Evolutionary conservation across 2,113 vertebrate species (phyloP), one percentile per base, ranked within the genome.

Genomic region (Vidua macroura): DNA sequence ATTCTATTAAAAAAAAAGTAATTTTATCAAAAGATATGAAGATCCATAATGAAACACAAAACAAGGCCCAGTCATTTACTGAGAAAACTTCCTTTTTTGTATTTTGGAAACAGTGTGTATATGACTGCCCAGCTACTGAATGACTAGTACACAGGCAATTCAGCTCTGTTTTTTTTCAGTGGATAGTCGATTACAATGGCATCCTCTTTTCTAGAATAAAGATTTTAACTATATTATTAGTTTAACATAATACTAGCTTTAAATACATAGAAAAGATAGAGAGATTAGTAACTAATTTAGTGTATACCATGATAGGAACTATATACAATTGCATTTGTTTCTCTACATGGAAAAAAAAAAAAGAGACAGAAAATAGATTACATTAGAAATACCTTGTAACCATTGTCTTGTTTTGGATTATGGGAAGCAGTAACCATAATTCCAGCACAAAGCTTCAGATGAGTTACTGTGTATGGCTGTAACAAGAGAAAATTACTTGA

Each of bases 401-500:
- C 99, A 31, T 99, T 99, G 96, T 99, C 99, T 90, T 99, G 98
- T 97, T 99, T 99, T 24, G 99, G 99, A 88, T 99, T 99, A 96
- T 99, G 99, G 6, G 99, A 99, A 37, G 99, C 99, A 0, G 99
- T 99, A 53, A 99, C 96, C 99, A 99, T 99, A 96, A 99, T 98
- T 48, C 99, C 99, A 93, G 99, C 99, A 96, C 98, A 99, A 31
- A 99, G 98, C 53, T 98, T 98, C 95, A 99, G 95, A 51, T 98
- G 98, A 17, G 97, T 98, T n/a, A 99, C 98, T 3, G 99, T 96
- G 73, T 99, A 99, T 3, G 99, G 99, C 99, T 99, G 92, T 59
- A 90, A 97, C 24, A 83, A 95, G 22, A 92, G 27, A 91, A 56
- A 88, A 28, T 83, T 53, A 80, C 31, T n/a, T 67, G 76, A 76